Conservation (phyloP, 2,797 vertebrate genomes). For the Poecilia gillii region DNA sequence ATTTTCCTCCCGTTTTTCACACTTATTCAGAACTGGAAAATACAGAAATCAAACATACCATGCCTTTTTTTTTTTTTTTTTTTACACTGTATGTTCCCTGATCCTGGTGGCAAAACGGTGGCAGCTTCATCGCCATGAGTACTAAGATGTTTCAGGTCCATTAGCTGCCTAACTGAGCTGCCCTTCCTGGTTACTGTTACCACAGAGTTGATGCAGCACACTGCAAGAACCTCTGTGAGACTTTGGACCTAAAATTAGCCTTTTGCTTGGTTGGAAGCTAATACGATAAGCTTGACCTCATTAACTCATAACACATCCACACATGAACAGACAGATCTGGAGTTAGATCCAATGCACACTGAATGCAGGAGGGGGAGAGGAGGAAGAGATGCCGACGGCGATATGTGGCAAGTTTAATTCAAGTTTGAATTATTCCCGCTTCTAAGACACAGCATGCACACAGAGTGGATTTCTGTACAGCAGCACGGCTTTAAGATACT, state of each 20-base stretch:
- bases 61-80: not conserved
- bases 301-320: constrained; percentile 60
- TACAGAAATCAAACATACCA: not conserved
- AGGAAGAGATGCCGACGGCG: constrained; percentile 1
- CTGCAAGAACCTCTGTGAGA: constrained; percentile 31
- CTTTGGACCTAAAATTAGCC: constrained; percentile 61
- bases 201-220: constrained; percentile 18
- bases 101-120: constrained; percentile 5
- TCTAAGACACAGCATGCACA: not conserved
- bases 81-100: not conserved
- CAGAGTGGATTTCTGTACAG: not conserved
- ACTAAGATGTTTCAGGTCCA: constrained; percentile 50
- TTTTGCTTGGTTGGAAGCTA: constrained; percentile 49
- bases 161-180: constrained; percentile 57
- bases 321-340: constrained; percentile 36
- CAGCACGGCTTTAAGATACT: constrained; percentile 61
- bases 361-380: constrained; percentile 1
- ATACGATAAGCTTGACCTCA: constrained; percentile 64
- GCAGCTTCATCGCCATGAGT: constrained; percentile 21
- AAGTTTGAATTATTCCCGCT: not conserved
- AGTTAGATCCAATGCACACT: constrained; percentile 23
- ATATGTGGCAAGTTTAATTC: not conserved
- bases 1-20: not conserved
- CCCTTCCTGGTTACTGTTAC: constrained; percentile 49
- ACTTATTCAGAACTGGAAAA: not conserved